These are phyloP conservation scores for Ormyrus nitidulus DNA, from an alignment of 2,888 invertebrate species.

Conservation along the genomic window DNA sequence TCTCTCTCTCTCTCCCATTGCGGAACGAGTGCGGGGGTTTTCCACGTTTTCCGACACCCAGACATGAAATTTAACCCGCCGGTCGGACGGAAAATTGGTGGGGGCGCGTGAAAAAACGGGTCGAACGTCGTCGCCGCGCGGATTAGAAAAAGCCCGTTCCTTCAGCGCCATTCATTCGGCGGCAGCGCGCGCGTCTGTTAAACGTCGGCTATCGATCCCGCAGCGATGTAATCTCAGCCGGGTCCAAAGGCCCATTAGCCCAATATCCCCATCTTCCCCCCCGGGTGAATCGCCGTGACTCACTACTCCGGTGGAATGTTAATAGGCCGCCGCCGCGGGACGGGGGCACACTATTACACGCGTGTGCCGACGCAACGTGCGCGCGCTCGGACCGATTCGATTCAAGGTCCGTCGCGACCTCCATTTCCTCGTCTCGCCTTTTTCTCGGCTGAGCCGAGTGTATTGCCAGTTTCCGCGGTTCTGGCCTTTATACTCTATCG, in stretches of 20 bases:
- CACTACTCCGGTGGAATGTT: conserved; percentile 25
- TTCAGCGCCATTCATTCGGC: not conserved
- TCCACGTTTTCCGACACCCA: too few relatives aligned
- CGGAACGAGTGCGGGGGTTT: too few relatives aligned
- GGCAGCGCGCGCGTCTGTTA: too few relatives aligned
- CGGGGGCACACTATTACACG: not conserved
- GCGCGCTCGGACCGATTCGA: not conserved
- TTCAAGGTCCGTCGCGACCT: conserved; percentile 26
- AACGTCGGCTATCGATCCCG: too few relatives aligned
- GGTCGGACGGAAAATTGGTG: too few relatives aligned
- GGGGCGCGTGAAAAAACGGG: too few relatives aligned
- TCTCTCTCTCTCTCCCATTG: too few relatives aligned
- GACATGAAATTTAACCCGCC: too few relatives aligned
- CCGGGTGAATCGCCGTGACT: not conserved
- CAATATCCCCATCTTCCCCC: not conserved
- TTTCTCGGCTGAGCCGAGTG: not conserved
- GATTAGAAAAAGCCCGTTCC: not conserved
- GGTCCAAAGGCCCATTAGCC: not conserved
- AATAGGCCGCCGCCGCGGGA: conserved; percentile 12
- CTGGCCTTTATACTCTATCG: too few relatives aligned
- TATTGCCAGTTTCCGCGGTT: too few relatives aligned
- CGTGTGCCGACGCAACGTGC: not conserved
- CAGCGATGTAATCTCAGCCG: not conserved
- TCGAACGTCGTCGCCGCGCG: too few relatives aligned
- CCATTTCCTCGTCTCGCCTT: not conserved